Evolutionary conservation across 2,113 vertebrate species (phyloP), one percentile per base, ranked within the genome.

Genomic region (Podarcis muralis): DNA sequence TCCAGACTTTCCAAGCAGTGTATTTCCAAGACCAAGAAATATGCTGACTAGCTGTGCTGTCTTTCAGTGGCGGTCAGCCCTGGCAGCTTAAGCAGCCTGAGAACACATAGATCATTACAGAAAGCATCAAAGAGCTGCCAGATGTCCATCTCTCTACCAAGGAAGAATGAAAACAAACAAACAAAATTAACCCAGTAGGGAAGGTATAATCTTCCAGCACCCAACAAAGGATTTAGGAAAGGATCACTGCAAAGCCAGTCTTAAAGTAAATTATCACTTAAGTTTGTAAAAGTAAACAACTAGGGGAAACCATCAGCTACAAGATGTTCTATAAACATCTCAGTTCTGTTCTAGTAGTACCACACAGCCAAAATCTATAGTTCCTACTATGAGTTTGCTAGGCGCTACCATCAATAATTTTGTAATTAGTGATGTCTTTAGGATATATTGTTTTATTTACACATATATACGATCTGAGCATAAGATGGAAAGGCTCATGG

Each of bases 61-160:
- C 69, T 75, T 83, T 86, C 71, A 89, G 88, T 90, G 92, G 77
- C 25, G 90, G 94, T 89, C 93, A 94, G 72, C 65, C 90, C 87
- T 88, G 81, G 94, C 91, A 90, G 48, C 0, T 0, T 85, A 89
- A 68, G 66, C 1, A 0, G 84, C 90, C 93, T 71, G 71, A 90
- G 89, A 94, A 85, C 90, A 93, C 37, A 76, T 76, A 93, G 75
- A 91, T 89, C 0, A 0, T 25, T 86, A 90, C 83, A 89, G 88
- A 84, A 93, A 95, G 94, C 93, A 94, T 94, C 94, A 96, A 96
- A 96, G 91, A 88, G 87, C 76, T 7, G 1, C 88, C 85, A 92
- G 92, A 86, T 91, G 91, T 87, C 86, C 87, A 72, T 88, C 89
- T 81, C 72, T 48, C 35, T 69, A 1, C 0, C 91, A 92, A 91